Percentiles rank a stretch among this genome's conserved stretches.
Evolutionary conservation across 2,113 vertebrate species (phyloP).

Genomic region (Orcinus orca): DNA sequence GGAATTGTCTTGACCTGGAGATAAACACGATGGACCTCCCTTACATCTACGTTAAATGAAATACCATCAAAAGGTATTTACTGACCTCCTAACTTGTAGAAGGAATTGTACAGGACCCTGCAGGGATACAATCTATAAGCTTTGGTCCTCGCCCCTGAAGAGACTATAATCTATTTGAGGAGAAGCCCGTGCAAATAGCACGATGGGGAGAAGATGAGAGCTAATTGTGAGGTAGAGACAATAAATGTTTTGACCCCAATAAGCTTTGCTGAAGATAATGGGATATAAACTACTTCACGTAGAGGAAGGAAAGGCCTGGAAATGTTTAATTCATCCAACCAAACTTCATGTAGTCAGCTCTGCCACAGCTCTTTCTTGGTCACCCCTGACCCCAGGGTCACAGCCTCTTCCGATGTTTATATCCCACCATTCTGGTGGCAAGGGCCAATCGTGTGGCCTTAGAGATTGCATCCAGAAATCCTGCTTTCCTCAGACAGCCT

Average conservation of each 20-base stretch:
- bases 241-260: background rate
- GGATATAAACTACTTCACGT: background rate
- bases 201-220: background rate
- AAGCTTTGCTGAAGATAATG: background rate
- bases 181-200: background rate
- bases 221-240: background rate
- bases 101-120: background rate
- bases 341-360: background rate
- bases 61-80: background rate
- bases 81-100: background rate
- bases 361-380: background rate
- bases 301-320: background rate
- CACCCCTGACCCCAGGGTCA: fast-evolving
- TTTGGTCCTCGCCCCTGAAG: background rate
- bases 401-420: background rate
- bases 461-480: background rate
- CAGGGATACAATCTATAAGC: background rate
- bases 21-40: background rate
- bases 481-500: background rate
- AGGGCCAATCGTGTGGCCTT: background rate
- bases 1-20: background rate
- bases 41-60: background rate
- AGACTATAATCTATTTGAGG: background rate
- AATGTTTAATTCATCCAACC: background rate
- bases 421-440: background rate